Evolutionary conservation across 2,888 invertebrate species (phyloP).

Genomic region (Heteropelma amictum): DNA sequence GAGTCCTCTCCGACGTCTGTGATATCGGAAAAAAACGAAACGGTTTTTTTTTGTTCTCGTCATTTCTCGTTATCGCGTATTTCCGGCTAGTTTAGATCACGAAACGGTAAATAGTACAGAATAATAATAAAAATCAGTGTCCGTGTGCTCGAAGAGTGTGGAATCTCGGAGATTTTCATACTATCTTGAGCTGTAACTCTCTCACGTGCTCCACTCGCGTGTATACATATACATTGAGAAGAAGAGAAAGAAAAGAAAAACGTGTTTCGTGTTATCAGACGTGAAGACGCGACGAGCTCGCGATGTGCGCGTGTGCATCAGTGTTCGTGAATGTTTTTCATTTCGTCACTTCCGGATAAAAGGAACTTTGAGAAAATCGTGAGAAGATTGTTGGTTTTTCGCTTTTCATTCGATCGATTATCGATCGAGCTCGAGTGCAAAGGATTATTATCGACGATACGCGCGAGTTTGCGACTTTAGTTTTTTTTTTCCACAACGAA

Average conservation of each 20-base stretch:
- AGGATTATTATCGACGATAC: conserved; percentile 11
- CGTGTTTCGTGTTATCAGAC: conserved; percentile 22
- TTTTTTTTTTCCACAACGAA: conserved; percentile 4
- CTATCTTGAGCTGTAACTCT: not conserved
- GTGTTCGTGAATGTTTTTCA: conserved; percentile 3
- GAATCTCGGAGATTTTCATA: not conserved
- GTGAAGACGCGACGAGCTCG: conserved; percentile 16
- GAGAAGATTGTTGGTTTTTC: not conserved
- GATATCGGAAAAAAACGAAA: conserved; percentile 21
- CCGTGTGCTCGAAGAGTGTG: conserved; percentile 2
- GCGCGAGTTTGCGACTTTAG: not conserved
- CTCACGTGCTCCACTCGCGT: conserved; percentile 8
- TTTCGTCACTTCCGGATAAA: conserved; percentile 39
- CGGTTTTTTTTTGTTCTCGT: not conserved
- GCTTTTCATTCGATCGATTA: not conserved
- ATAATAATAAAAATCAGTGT: not conserved
- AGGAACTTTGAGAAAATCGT: conserved; percentile 4
- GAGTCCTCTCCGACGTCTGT: conserved; percentile 6
- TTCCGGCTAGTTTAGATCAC: conserved; percentile 5
- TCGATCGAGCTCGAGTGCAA: conserved; percentile 2
- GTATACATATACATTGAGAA: not conserved
- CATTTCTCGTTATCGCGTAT: not conserved
- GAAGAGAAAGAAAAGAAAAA: not conserved
- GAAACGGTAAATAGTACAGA: not conserved
- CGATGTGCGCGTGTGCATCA: conserved; percentile 5